Evolutionary conservation across 2,888 invertebrate species (phyloP).

Genomic region (Agrochola circellaris): DNA sequence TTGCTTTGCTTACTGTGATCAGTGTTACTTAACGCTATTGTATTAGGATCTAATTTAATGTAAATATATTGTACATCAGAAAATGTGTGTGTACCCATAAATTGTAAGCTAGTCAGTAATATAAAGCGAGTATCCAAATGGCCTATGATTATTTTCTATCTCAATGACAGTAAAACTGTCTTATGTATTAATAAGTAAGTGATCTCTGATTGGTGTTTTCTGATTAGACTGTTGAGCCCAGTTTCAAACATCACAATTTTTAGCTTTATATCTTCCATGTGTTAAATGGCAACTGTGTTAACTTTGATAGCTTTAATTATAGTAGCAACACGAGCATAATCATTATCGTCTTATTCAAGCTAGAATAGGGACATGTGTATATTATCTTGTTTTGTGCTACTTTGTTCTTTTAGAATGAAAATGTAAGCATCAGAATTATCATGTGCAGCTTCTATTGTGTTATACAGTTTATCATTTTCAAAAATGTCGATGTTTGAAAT

Average conservation of each 20-base stretch:
- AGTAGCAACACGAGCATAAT: background rate
- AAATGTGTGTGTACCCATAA: slow-evolving; percentile 9
- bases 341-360: background rate
- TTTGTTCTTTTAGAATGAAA: slow-evolving; percentile 11
- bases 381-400: background rate
- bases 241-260: slow-evolving; percentile 78
- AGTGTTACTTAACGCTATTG: slow-evolving; percentile 52
- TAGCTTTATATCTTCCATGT: slow-evolving; percentile 11
- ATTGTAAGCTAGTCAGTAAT: slow-evolving; percentile 55
- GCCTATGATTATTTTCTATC: slow-evolving; percentile 74
- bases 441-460: background rate
- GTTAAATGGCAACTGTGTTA: background rate
- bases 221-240: slow-evolving; percentile 83
- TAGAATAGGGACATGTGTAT: background rate
- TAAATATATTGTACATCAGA: slow-evolving; percentile 43
- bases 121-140: slow-evolving; percentile 82
- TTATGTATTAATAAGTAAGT: slow-evolving; percentile 37
- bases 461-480: slow-evolving; percentile 5
- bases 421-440: slow-evolving; percentile 44
- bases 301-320: slow-evolving; percentile 21
- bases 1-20: slow-evolving; percentile 71
- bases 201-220: slow-evolving; percentile 74
- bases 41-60: slow-evolving; percentile 34
- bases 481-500: slow-evolving; percentile 73
- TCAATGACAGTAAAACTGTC: slow-evolving; percentile 57